Evolutionary conservation across 1,140 invertebrate genomes (phyloP), one percentile per base, ranked within the genome.

Genomic region (Meteorus sp.): DNA sequence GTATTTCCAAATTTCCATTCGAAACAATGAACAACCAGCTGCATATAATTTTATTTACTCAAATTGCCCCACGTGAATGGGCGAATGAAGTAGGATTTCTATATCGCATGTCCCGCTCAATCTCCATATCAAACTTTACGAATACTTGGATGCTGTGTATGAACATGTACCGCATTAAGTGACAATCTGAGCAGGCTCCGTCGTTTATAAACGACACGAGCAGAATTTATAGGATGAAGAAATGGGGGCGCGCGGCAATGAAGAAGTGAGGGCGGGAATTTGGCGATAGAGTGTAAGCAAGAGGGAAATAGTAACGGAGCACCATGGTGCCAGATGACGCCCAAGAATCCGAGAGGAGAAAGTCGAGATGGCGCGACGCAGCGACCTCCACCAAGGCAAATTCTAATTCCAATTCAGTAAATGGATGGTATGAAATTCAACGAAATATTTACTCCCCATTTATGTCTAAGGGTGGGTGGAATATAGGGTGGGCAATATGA

Each of bases 341-440:
- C 20, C 53, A 11, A 29, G 39, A 44, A 45, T 45, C 22, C 50
- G 15, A 5, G 33, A n/a, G 17, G n/a, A 23, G 35, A 8, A 20
- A 41, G 31, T 20, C 22, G n/a, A 23, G 25, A 23, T 25, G 8
- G 9, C 19, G 11, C 15, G 19, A 19, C 11, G 47, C 23, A 31
- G 17, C 29, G 11, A 13, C 43, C 19, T 54, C n/a, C 47, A 43
- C 17, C 45, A 8, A 27, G 48, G 19, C 8, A 58, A 48, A 54
- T 58, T 58, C 27, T 57, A 58, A 62, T 58, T 57, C 27, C 39
- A 56, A 61, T 61, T 56, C 50, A 43, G 48, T 43, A 61, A 61
- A 61, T 57, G 60, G 54, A 61, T 47, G 54, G 45, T 52, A 53
- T 53, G 29, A 45, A 61, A 61, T 53, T 54, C 48, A 31, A 22